These are phyloP conservation scores for Clarias platycephalus DNA, from an alignment of 2,797 vertebrate species.

Conservation along the genomic window DNA sequence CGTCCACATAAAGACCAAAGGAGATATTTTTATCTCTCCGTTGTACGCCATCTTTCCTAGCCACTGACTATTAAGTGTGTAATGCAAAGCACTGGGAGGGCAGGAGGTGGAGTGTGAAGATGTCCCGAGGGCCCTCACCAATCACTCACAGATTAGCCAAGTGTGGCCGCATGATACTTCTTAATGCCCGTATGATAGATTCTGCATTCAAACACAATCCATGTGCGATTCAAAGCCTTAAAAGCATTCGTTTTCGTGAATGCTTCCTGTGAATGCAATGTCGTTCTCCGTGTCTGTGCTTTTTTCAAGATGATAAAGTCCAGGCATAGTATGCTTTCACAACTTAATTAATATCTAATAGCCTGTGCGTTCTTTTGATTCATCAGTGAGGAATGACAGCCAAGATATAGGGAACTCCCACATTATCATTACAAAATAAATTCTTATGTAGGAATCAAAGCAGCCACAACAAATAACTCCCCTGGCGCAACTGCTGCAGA, in stretches of 20 bases:
- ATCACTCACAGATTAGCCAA: slow-evolving; percentile 46
- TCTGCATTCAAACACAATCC: neutral
- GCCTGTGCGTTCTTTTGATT: slow-evolving; percentile 51
- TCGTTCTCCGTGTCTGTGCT: neutral
- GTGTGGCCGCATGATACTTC: slow-evolving; percentile 32
- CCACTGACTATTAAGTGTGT: slow-evolving; percentile 37
- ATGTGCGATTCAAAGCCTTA: slow-evolving; percentile 9
- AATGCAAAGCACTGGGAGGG: slow-evolving; percentile 35
- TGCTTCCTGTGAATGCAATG: neutral
- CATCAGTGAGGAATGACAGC: slow-evolving; percentile 42
- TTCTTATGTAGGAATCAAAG: slow-evolving; percentile 45
- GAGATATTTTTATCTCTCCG: slow-evolving; percentile 24
- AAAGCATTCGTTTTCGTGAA: neutral
- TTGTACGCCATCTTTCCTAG: neutral
- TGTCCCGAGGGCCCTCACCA: slow-evolving; percentile 43
- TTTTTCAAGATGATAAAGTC: neutral
- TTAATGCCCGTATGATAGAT: slow-evolving; percentile 41
- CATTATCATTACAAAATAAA: slow-evolving; percentile 56
- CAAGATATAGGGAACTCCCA: slow-evolving; percentile 52
- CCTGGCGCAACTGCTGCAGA: slow-evolving; percentile 23
- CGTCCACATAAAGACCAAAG: slow-evolving; percentile 1
- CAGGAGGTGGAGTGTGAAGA: slow-evolving; percentile 32
- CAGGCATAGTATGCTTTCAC: slow-evolving; percentile 35
- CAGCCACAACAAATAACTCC: slow-evolving; percentile 21
- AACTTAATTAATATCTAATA: slow-evolving; percentile 58